Conservation (phyloP, 1,140 invertebrate genomes). For the Nasonia giraulti region DNA sequence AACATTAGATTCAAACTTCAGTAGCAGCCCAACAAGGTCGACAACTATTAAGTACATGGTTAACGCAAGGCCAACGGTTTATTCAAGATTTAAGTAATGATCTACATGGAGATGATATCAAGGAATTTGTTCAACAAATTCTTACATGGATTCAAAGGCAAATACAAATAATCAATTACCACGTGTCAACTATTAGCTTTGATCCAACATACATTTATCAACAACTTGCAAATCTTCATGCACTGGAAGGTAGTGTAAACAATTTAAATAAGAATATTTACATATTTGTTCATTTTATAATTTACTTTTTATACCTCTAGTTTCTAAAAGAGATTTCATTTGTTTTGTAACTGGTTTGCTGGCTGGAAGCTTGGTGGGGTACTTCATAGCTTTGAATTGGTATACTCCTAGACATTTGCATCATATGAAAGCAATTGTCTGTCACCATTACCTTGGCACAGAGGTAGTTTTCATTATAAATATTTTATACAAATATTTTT, state of each 20-base stretch:
- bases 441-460: slow-evolving; percentile 74
- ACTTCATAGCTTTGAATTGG: slow-evolving; percentile 69
- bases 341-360: slow-evolving; percentile 74
- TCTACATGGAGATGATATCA: slow-evolving; percentile 64
- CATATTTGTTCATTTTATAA: not conserved
- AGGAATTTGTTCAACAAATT: slow-evolving; percentile 62
- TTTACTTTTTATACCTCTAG: slow-evolving; percentile 57
- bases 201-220: slow-evolving; percentile 64
- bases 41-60: slow-evolving; percentile 64
- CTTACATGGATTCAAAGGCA: slow-evolving; percentile 61
- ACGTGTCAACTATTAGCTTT: slow-evolving; percentile 62
- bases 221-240: slow-evolving; percentile 59
- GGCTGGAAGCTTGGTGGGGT: slow-evolving; percentile 73
- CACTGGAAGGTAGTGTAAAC: slow-evolving; percentile 59
- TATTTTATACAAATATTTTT: not conserved
- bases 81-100: slow-evolving; percentile 66
- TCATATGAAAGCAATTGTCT: slow-evolving; percentile 75
- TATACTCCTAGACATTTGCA: slow-evolving; percentile 65
- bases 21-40: slow-evolving; percentile 68
- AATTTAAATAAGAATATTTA: not conserved
- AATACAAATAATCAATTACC: slow-evolving; percentile 63
- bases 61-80: slow-evolving; percentile 61
- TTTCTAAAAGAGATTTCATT: slow-evolving; percentile 72
- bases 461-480: slow-evolving; percentile 65
- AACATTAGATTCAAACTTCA: slow-evolving; percentile 68